Conservation (phyloP, 2,888 invertebrate species). For the Allygus modestus region DNA sequence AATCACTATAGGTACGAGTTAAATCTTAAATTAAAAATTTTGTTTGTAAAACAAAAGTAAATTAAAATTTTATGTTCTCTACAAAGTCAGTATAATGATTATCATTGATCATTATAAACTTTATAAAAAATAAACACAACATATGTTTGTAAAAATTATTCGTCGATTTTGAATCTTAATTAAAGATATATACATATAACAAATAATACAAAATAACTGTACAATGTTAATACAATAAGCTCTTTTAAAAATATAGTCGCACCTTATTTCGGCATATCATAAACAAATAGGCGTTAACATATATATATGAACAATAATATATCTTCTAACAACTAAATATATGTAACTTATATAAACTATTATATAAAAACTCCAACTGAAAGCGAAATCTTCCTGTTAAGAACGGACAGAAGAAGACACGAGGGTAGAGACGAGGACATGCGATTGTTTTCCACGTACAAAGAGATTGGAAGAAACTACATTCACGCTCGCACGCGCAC, state of each 20-base stretch:
- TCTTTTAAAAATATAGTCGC: conserved; percentile 38
- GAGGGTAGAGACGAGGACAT: conserved; percentile 33
- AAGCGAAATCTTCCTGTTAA: not conserved
- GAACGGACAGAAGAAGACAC: conserved; percentile 29
- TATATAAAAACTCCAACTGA: conserved; percentile 19
- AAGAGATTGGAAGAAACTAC: conserved; percentile 28
- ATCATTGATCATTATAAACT: not conserved
- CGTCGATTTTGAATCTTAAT: not conserved
- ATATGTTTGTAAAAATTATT: conserved; percentile 4
- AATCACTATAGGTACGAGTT: not conserved
- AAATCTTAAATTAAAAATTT: not conserved
- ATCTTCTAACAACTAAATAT: conserved; percentile 22
- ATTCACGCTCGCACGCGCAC: conserved; percentile 30
- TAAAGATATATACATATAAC: not conserved
- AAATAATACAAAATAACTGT: not conserved
- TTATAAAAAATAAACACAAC: conserved; percentile 14
- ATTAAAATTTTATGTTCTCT: conserved; percentile 1
- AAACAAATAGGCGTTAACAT: not conserved
- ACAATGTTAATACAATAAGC: conserved; percentile 42
- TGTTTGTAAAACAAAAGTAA: not conserved
- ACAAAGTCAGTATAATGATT: not conserved
- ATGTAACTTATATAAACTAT: conserved; percentile 17
- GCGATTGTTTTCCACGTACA: conserved; percentile 25
- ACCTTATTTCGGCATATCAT: conserved; percentile 3
- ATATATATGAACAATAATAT: not conserved